A percentile compares a stretch with the other conserved stretches of the same genome.
These are phyloP conservation scores for Battus philenor DNA, from an alignment of 1,140 invertebrate species.

Conservation along the genomic window DNA sequence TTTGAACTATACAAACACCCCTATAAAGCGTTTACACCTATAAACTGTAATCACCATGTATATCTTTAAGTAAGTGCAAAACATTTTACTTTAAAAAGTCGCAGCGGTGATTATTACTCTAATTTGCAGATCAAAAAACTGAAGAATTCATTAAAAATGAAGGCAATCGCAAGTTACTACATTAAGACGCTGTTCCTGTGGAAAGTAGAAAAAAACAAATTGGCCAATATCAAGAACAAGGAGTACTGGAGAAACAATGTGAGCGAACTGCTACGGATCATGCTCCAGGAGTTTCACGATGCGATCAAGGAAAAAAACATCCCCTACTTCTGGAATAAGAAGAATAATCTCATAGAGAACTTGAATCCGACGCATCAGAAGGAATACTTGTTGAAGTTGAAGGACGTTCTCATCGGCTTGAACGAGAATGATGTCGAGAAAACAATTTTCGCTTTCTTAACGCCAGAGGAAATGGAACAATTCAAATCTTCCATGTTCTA, in stretches of 20 bases:
- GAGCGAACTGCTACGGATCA: conserved; percentile 56
- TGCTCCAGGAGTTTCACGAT: conserved; percentile 58
- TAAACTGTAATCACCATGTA: no score
- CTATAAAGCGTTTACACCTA: no score
- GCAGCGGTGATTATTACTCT: no score
- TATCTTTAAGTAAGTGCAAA: no score
- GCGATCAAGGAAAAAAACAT: conserved; percentile 51
- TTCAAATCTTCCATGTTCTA: conserved; percentile 47
- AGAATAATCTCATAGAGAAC: conserved; percentile 56
- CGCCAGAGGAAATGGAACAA: conserved; percentile 29
- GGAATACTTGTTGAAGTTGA: conserved; percentile 37
- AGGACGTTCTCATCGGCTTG: conserved; percentile 33
- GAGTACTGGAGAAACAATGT: conserved; percentile 59
- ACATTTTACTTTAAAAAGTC: no score
- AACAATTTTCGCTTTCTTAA: conserved; percentile 28
- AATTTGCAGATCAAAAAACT: conserved; percentile 62
- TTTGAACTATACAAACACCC: no score
- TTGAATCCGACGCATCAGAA: conserved; percentile 32
- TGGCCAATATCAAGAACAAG: no score
- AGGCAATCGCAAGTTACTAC: conserved; percentile 71
- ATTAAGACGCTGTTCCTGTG: conserved; percentile 75
- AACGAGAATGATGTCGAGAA: conserved; percentile 41
- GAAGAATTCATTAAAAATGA: conserved; percentile 56
- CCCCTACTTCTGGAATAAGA: conserved; percentile 68
- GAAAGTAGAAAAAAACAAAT: conserved; percentile 50